phyloP scores from a whole-genome alignment of 2,113 vertebrate species.

The Todiramphus chloris region DNA sequence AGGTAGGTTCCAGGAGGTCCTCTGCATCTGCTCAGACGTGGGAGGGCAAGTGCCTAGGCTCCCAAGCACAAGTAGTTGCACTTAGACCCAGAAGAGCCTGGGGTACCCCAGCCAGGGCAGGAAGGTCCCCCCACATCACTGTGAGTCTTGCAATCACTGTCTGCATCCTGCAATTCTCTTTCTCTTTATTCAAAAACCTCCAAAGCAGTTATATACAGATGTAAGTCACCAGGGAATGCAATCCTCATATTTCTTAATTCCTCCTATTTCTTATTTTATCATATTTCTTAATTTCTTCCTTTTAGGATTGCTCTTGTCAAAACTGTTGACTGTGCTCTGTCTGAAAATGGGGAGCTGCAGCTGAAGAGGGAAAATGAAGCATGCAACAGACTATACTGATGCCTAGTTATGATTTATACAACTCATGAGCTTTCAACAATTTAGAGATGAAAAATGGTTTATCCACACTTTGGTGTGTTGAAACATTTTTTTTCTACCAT shows the following conservation, averaged over 20 bases:
- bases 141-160: neutral
- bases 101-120: neutral
- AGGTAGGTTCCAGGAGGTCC: neutral
- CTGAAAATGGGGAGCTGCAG: neutral
- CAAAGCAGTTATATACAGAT: neutral
- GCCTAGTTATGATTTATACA: constrained; percentile 40
- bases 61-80: neutral
- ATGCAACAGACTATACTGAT: neutral
- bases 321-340: neutral
- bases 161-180: neutral
- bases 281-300: neutral
- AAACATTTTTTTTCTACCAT: constrained; percentile 19
- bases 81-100: neutral
- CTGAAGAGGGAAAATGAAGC: neutral
- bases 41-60: accelerated
- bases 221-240: neutral
- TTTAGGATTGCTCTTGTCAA: neutral
- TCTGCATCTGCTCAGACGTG: neutral
- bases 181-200: neutral
- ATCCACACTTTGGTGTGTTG: constrained; percentile 42
- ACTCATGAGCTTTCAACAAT: constrained; percentile 17
- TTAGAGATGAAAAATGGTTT: constrained; percentile 53
- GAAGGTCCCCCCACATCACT: neutral
- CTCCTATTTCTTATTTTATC: neutral
- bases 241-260: neutral